A percentile compares a stretch with the other conserved stretches of the same genome.
Conservation (phyloP, 1,140 invertebrate species). For the Globodera rostochiensis region DNA sequence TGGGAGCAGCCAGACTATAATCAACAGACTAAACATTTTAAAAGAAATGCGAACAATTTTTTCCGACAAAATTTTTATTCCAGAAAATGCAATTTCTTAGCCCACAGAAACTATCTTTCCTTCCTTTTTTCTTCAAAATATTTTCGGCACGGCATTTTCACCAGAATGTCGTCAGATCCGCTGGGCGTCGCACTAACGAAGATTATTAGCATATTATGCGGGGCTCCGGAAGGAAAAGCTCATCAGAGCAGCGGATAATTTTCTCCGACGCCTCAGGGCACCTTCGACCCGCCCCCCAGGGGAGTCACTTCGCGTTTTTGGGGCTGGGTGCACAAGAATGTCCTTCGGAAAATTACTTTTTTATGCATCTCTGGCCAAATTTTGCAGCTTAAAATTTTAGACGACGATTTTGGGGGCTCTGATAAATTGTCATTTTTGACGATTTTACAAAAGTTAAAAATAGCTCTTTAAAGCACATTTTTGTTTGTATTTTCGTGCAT, state of each 20-base stretch:
- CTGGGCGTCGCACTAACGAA: background rate
- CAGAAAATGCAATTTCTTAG: too few relatives aligned
- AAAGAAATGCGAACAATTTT: too few relatives aligned
- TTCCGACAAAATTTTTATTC: too few relatives aligned
- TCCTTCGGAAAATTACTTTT: background rate
- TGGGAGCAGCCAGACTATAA: too few relatives aligned
- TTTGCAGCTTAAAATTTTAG: background rate
- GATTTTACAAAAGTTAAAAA: too few relatives aligned
- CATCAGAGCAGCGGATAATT: background rate
- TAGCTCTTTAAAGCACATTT: too few relatives aligned
- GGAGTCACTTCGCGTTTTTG: background rate
- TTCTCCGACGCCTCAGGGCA: background rate
- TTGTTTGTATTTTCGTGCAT: too few relatives aligned
- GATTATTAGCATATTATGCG: slow-evolving; percentile 4
- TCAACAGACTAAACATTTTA: too few relatives aligned
- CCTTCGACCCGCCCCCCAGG: background rate
- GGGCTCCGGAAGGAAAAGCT: background rate
- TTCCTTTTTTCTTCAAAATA: background rate
- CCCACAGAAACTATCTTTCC: too few relatives aligned
- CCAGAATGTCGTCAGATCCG: background rate
- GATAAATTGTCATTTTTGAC: too few relatives aligned
- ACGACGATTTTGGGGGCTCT: too few relatives aligned
- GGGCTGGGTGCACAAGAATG: background rate
- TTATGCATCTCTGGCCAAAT: background rate
- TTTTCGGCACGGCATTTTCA: background rate